Evolutionary conservation across 1,140 invertebrate genomes (phyloP), one percentile per base, ranked within the genome.

Genomic region (Subanguina moxae): DNA sequence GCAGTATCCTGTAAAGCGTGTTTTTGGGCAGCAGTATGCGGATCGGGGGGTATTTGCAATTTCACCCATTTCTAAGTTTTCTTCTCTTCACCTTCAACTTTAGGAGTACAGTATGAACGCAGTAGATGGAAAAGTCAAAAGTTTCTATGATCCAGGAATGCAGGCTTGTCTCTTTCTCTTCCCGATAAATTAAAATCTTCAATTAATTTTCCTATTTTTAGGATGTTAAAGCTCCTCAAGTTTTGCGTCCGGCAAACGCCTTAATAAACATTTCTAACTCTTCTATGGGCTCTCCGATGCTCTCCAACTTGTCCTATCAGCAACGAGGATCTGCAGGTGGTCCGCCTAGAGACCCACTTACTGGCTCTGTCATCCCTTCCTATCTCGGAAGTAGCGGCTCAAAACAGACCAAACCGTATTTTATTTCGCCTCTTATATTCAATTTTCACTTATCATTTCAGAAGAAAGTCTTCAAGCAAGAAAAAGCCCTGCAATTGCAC

Each of bases 401-500:
- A 21, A 19, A 52, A 15, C n/a, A 52, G 48, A 25, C 48, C n/a
- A 52, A 52, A 52, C 48, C 48, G 48, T 52, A 52, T 7, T 19
- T 52, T 8, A 52, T 52, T 52, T 15, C n/a, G n/a, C 3, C 17
- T 58, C 28, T 19, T 19, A 58, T 32, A 61, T 32, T 45, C n/a
- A 25, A 45, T 66, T 25, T 52, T 15, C 48, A 38, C 11, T 38
- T 38, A 3, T 38, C 32, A 38, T 38, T 38, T 57, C n/a, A 82
- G 77, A 56, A 75, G 81, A 56, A 78, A 77, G 28, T 25, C 43
- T 11, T 43, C 69, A 21, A 71, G 78, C 8, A 77, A 82, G 28
- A 59, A 91, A 63, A 95, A 95, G 85, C 92, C 93, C 13, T 99
- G 95, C 83, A 99, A 98, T 83, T 99, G 95, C 85, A 97, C 93